Evolutionary conservation across 2,113 vertebrate species (phyloP).

Genomic region (Poeciliopsis occidentalis): DNA sequence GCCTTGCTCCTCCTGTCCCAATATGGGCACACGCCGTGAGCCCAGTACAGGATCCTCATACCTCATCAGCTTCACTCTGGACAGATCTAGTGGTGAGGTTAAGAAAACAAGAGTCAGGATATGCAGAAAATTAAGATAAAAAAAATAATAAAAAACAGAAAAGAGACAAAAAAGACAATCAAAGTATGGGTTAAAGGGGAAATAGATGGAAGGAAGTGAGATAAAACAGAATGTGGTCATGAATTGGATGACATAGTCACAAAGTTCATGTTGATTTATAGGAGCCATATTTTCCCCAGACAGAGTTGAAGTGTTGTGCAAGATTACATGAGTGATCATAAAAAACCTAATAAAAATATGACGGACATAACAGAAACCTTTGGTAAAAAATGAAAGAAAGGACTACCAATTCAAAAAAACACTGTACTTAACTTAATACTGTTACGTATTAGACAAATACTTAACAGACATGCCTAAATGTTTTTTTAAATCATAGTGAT

Average conservation of each 20-base stretch:
- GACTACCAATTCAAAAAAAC: not conserved
- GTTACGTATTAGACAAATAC: too few species aligned
- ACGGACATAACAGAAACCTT: too few species aligned
- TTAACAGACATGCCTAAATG: too few species aligned
- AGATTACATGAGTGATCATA: not conserved
- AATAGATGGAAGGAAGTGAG: not conserved
- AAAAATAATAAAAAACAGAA: not conserved
- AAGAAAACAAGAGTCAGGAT: not conserved
- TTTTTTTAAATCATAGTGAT: too few species aligned
- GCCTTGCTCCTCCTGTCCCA: conserved; percentile 87
- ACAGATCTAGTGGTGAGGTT: conserved; percentile 67
- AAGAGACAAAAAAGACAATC: not conserved
- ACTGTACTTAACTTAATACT: too few species aligned
- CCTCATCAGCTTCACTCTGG: conserved; percentile 95
- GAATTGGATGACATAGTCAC: not conserved
- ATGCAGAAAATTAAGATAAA: not conserved
- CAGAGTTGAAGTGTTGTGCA: not conserved
- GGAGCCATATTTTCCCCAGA: not conserved
- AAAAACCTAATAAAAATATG: not conserved
- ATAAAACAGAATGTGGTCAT: not conserved
- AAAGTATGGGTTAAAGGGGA: not conserved
- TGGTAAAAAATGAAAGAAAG: too few species aligned
- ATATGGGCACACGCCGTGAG: conserved; percentile 87
- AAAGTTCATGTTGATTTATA: not conserved
- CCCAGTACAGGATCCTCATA: conserved; percentile 92